Evolutionary conservation across 2,888 invertebrate genomes (phyloP), one percentile per base, ranked within the genome.

Genomic region (Podabrus alpinus): DNA sequence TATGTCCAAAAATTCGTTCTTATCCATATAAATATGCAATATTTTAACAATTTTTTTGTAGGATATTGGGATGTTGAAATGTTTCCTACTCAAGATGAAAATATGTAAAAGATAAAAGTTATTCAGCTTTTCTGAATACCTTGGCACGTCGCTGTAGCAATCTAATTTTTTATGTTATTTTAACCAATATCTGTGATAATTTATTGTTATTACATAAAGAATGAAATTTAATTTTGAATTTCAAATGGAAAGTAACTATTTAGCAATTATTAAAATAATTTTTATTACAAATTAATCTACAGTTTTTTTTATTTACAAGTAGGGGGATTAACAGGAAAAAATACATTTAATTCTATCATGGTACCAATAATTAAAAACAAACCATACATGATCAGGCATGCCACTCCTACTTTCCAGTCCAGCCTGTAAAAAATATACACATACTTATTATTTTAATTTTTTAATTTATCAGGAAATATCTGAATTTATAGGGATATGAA

Each of bases 271-370:
- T 62, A 7, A 17, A 64, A 64, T 64, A 64, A 64, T 19, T 9
- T 21, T 13, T 64, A 61, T 61, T 61, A 45, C n/a, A 45, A n/a
- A n/a, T 45, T 45, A 2, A 45, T 29, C n/a, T 68, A 17, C 16
- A 67, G 1, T 3, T 25, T 29, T 15, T 68, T 10, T 45, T 45
- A 75, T 15, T 64, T 64, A 83, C 94, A 94, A n/a, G 90, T 88
- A 0, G 94, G 93, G 66, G 91, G 85, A 86, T 94, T 94, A 15
- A 94, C 92, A 0, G 88, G 85, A 79, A 92, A 92, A 83, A 94
- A 92, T 7, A 93, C 88, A 84, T 94, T 94, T 68, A 94, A 88
- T 85, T 94, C 94, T 70, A 93, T 91, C 24, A 94, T 59, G 3
- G 75, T 74, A 59, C 72, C 74, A 29, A 74, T 25, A 15, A 75